phyloP scores from a whole-genome alignment of 2,113 vertebrate species.

The Spilogale gracilis region DNA sequence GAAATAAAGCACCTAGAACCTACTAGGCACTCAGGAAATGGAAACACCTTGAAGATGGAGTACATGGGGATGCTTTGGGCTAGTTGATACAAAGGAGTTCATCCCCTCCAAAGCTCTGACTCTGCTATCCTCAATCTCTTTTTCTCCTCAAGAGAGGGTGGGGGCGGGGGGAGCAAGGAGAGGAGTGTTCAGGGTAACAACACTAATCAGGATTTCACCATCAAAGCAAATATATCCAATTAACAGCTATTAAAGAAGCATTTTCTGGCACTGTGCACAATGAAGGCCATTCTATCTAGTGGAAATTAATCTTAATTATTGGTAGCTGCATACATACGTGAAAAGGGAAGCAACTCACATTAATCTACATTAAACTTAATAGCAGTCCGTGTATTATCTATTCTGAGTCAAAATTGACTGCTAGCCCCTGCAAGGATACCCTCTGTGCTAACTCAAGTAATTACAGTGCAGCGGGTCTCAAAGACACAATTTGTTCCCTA shows the following conservation, averaged over 20 bases:
- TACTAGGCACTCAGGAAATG: not conserved
- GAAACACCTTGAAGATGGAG: not conserved
- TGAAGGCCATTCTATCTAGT: slow-evolving; percentile 89
- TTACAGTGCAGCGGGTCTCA: slow-evolving; percentile 81
- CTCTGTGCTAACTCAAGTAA: slow-evolving; percentile 82
- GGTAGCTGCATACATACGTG: slow-evolving; percentile 90
- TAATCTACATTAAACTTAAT: slow-evolving; percentile 95
- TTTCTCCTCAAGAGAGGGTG: slow-evolving; percentile 77
- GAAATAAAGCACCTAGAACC: not conserved
- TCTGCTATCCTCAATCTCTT: slow-evolving; percentile 83
- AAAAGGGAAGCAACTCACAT: slow-evolving; percentile 91
- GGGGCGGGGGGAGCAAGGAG: slow-evolving; percentile 54
- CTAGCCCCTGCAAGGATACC: slow-evolving; percentile 85
- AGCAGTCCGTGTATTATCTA: slow-evolving; percentile 87
- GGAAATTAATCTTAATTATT: slow-evolving; percentile 97
- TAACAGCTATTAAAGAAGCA: slow-evolving; percentile 91
- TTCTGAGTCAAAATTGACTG: slow-evolving; percentile 92
- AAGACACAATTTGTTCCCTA: slow-evolving; percentile 85
- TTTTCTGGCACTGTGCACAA: slow-evolving; percentile 91
- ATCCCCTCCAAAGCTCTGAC: slow-evolving; percentile 71
- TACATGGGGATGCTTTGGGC: not conserved
- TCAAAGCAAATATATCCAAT: slow-evolving; percentile 91
- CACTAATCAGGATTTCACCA: slow-evolving; percentile 90
- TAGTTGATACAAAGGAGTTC: not conserved
- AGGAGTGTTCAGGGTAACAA: slow-evolving; percentile 84